phyloP scores from a whole-genome alignment of 2,113 vertebrate species.

The Numenius arquata region DNA sequence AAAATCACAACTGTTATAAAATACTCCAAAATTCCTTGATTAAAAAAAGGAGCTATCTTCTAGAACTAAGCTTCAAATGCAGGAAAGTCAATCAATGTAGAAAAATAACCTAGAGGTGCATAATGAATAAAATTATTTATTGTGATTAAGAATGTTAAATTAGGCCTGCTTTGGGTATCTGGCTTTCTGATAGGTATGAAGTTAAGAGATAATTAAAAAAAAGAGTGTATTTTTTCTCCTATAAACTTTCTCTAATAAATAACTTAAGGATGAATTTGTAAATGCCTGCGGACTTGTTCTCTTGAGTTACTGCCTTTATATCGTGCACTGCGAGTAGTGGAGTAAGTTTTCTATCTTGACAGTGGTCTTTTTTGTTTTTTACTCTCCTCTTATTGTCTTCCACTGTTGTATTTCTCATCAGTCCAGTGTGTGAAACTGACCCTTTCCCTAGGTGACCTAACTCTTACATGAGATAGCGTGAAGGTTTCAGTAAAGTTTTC shows the following conservation, averaged over 20 bases:
- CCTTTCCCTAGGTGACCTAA: not conserved
- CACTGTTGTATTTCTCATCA: not conserved
- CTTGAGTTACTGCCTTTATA: not conserved
- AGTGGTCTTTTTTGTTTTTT: not conserved
- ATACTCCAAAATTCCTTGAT: not conserved
- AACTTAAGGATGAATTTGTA: not conserved
- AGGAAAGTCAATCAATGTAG: not conserved
- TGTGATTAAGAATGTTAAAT: not conserved
- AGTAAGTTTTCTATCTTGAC: not conserved
- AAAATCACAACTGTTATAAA: not conserved
- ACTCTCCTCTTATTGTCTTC: not conserved
- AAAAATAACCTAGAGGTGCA: not conserved
- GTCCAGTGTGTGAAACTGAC: not conserved
- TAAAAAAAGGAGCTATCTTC: not conserved
- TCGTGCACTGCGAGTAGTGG: not conserved
- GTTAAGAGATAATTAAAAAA: not conserved
- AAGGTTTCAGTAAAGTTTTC: not conserved
- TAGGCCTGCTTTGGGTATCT: not conserved
- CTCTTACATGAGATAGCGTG: not conserved
- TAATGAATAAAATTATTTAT: not conserved
- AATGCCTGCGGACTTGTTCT: not conserved
- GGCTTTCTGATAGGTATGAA: not conserved
- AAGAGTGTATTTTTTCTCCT: not conserved
- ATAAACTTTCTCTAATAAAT: not conserved
- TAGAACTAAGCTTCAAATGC: not conserved